Evolutionary conservation across 2,797 vertebrate species (phyloP).

Genomic region (Rhynchotus rufescens): DNA sequence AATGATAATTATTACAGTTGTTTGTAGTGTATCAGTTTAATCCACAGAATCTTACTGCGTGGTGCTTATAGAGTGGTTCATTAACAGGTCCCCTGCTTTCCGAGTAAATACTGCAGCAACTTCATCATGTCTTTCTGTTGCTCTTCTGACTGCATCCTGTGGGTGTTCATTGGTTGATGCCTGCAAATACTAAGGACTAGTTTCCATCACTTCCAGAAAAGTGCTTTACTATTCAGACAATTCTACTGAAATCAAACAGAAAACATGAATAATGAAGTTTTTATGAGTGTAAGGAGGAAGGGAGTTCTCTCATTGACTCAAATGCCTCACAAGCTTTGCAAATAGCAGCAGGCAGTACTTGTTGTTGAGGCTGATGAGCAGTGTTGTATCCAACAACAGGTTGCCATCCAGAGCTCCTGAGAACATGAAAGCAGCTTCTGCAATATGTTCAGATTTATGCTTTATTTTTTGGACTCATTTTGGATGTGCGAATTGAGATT

Average conservation of each 20-base stretch:
- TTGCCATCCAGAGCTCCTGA: not conserved
- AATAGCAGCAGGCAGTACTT: not conserved
- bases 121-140: not conserved
- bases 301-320: not conserved
- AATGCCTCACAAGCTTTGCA: not conserved
- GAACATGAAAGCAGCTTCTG: not conserved
- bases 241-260: not conserved
- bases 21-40: not conserved
- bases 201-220: not conserved
- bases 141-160: rapidly evolving
- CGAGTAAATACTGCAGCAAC: not conserved
- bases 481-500: not conserved
- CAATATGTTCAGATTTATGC: not conserved
- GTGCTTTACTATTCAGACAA: not conserved
- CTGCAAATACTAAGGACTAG: not conserved
- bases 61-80: not conserved
- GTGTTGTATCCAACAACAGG: not conserved
- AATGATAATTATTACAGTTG: not conserved
- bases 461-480: not conserved
- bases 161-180: not conserved
- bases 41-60: not conserved
- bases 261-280: not conserved
- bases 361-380: not conserved
- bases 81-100: not conserved
- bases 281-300: not conserved